Evolutionary conservation across 2,113 vertebrate species (phyloP).

Genomic region (Aythya baeri): DNA sequence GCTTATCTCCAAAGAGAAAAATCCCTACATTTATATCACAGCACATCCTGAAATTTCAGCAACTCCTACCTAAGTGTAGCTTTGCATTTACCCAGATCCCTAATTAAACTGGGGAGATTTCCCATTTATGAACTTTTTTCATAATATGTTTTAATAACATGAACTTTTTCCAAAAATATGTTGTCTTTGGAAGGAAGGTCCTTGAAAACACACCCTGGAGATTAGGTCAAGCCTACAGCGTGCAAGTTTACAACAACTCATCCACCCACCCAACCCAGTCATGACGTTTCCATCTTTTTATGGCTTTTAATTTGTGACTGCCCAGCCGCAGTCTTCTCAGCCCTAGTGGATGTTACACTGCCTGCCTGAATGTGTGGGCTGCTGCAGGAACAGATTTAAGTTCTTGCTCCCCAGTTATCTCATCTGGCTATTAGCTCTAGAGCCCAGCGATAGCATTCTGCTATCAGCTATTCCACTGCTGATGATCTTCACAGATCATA

Average conservation of each 20-base stretch:
- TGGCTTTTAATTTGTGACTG: background rate
- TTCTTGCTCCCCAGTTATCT: background rate
- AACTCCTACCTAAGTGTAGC: background rate
- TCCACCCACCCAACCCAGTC: background rate
- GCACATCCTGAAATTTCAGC: background rate
- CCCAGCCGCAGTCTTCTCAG: background rate
- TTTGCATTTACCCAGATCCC: background rate
- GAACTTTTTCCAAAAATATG: no score
- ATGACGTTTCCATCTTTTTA: background rate
- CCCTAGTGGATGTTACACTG: rapidly evolving
- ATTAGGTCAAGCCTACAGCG: background rate
- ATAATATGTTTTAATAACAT: no score
- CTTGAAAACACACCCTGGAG: background rate
- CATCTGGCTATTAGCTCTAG: background rate
- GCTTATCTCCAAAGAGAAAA: background rate
- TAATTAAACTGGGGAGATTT: background rate
- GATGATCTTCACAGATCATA: constrained; percentile 20
- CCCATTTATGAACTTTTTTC: background rate
- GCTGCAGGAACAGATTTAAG: background rate
- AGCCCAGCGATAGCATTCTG: background rate
- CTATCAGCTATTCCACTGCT: background rate
- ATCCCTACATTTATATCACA: background rate
- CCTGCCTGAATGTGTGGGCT: background rate
- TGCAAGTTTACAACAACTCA: background rate
- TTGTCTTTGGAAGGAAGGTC: background rate